Base-by-base conservation (phyloP, 2,888 invertebrate species). In the Troides oblongomaculatus region DNA sequence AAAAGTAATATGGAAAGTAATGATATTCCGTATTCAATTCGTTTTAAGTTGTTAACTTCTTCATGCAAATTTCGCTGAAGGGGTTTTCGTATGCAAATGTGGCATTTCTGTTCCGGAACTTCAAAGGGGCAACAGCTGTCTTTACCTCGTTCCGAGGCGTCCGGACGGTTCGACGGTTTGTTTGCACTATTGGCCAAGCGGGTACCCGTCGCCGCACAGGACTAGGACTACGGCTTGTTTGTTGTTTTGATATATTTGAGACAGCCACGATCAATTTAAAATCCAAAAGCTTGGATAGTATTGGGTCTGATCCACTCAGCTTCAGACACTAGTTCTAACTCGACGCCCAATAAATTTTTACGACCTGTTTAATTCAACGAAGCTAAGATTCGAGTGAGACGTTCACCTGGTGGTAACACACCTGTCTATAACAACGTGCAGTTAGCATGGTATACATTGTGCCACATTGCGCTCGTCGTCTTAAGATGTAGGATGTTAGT, bases 81-180 rank as follows among this genome's bases (percentile, higher is more conserved):
- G 66, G 63, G 62, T 68, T 64, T 68, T 50, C 63, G 60, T 68
- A 68, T 68, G 68, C 60, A 68, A 64, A 68, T 68, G 68, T 30
- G 46, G 63, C 58, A 17, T 63, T 58, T 63, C 62, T 58, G 43
- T 30, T 36, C 36, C 58, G 57, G 58, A 61, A 61, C 60, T 60
- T 66, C 65, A 57, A 50, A 61, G 39, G 46, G 67, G 67, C 30
- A 62, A 67, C 67, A 67, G 67, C 39, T 67, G 67, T 62, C 62
- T 67, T 39, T 30, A 57, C n/a, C 62, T 62, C 57, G 62, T 67
- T 39, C 53, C 8, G 30, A 53, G 39, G 39, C 61, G 66, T 39
- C 18, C 53, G 53, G 63, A 25, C 39, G 60, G 59, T 66, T 36
- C 61, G 12, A 53, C 53, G 12, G 66, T 61, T 61, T 66, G 46